These are phyloP conservation scores for Remorina albescens DNA, from an alignment of 2,797 vertebrate species.

Conservation along the genomic window DNA sequence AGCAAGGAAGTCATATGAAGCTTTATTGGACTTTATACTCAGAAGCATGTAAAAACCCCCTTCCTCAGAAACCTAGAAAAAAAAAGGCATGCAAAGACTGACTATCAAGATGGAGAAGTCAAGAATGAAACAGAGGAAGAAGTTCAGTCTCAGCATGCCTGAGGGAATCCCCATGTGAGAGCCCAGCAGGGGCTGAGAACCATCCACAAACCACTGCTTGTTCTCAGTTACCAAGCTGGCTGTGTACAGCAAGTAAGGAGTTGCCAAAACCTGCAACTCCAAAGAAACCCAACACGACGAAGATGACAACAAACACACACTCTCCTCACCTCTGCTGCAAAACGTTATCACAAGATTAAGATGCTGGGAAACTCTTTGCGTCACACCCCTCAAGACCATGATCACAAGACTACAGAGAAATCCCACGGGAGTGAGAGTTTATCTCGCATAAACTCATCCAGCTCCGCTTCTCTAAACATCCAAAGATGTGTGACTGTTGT, in stretches of 20 bases:
- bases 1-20: not conserved
- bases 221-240: constrained; percentile 58
- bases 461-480: not conserved
- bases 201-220: constrained; percentile 67
- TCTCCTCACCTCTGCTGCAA: constrained; percentile 14
- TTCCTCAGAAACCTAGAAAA: not conserved
- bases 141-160: constrained; percentile 57
- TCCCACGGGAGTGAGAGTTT: constrained; percentile 24
- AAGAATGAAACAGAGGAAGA: constrained; percentile 40
- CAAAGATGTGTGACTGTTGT: not conserved
- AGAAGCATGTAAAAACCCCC: not conserved
- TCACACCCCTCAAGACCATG: constrained; percentile 60
- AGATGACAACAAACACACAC: constrained; percentile 29
- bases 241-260: constrained; percentile 7
- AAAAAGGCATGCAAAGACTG: not conserved
- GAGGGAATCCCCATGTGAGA: constrained; percentile 76
- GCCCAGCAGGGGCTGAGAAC: not conserved
- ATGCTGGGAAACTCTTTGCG: constrained; percentile 21
- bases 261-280: constrained; percentile 13
- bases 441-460: constrained; percentile 4
- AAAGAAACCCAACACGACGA: not conserved
- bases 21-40: not conserved
- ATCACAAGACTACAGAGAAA: constrained; percentile 63
- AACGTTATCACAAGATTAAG: constrained; percentile 62
- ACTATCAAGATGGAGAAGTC: not conserved